Evolutionary conservation across 1,140 invertebrate genomes (phyloP).

Genomic region (Bombus huntii): DNA sequence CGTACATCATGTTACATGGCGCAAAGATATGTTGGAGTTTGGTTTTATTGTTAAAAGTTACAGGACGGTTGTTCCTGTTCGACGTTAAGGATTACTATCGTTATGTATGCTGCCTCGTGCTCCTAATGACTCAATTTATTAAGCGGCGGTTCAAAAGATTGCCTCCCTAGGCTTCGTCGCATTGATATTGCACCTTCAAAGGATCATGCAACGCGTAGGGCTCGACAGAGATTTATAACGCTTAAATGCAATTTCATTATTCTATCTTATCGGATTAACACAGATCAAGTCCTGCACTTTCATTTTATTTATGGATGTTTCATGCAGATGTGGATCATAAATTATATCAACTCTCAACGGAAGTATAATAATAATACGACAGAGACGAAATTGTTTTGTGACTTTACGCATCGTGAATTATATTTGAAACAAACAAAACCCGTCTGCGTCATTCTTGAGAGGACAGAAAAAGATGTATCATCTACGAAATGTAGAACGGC

Average conservation of each 20-base stretch:
- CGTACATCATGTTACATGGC: conserved; percentile 16
- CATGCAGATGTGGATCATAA: conserved; percentile 17
- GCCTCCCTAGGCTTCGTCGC: conserved; percentile 25
- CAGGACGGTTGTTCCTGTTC: neutral
- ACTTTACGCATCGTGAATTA: neutral
- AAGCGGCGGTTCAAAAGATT: conserved; percentile 51
- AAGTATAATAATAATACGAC: neutral
- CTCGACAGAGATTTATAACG: conserved; percentile 28
- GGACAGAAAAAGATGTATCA: neutral
- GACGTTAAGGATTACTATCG: conserved; percentile 30
- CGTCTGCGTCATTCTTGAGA: too few relatives aligned
- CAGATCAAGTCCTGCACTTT: neutral
- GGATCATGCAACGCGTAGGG: conserved; percentile 13
- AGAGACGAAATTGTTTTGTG: conserved; percentile 8
- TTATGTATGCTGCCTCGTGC: conserved; percentile 23
- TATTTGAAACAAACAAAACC: neutral
- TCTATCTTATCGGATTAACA: conserved; percentile 47
- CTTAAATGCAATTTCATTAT: conserved; percentile 42
- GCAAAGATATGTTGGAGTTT: neutral
- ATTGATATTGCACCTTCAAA: conserved; percentile 45
- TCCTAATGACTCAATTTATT: conserved; percentile 60
- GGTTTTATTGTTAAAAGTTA: conserved; percentile 41
- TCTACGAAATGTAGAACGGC: neutral
- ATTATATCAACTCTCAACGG: conserved; percentile 1
- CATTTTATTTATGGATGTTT: conserved; percentile 3